Evolutionary conservation across 1,140 invertebrate genomes (phyloP).

Genomic region (Cydia fagiglandana): DNA sequence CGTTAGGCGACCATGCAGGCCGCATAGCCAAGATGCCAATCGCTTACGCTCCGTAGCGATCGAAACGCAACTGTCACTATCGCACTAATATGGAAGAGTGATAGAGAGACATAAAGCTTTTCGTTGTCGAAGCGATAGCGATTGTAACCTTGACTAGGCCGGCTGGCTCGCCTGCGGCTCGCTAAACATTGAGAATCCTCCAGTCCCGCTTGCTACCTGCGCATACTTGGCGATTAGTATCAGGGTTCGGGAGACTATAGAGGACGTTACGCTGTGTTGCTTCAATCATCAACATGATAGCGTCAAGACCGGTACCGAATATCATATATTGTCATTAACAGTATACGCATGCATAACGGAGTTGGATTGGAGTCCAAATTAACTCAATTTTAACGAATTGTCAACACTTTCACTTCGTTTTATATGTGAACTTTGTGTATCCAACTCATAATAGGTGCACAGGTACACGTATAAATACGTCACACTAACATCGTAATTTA

Average conservation of each 20-base stretch:
- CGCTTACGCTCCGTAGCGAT: too few species aligned
- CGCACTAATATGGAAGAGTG: too few species aligned
- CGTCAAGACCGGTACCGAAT: conserved; percentile 44
- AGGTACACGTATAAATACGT: too few species aligned
- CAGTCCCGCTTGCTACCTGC: conserved; percentile 42
- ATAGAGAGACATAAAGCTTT: too few species aligned
- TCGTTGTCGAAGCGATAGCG: too few species aligned
- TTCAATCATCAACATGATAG: conserved; percentile 58
- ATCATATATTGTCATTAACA: conserved; percentile 6
- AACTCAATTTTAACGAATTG: too few species aligned
- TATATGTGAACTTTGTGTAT: neutral
- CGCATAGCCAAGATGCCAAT: too few species aligned
- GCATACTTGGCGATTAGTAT: conserved; percentile 46
- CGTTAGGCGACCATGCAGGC: too few species aligned
- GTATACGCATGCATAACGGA: neutral
- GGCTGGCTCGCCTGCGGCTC: neutral
- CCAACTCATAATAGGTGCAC: neutral
- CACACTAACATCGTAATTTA: too few species aligned
- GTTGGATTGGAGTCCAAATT: neutral
- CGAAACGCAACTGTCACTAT: too few species aligned
- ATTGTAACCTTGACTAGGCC: too few species aligned
- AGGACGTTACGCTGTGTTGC: conserved; percentile 59
- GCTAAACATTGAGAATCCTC: neutral
- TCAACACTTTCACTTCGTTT: too few species aligned
- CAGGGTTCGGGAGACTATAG: conserved; percentile 47